Conservation (phyloP, 2,888 invertebrate species). For the Lathronympha strigana region DNA sequence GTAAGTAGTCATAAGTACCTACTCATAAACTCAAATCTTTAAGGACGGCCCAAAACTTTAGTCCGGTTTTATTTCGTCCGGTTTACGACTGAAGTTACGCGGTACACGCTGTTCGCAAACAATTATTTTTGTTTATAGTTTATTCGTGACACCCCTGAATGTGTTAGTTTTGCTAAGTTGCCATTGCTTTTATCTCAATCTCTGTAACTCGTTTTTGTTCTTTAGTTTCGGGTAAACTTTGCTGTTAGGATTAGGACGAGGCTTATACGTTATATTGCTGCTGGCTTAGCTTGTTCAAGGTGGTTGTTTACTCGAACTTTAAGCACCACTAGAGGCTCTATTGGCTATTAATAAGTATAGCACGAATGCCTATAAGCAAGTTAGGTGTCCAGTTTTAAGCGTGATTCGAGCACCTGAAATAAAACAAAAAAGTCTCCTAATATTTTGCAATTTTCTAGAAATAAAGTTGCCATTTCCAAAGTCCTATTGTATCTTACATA, state of each 20-base stretch:
- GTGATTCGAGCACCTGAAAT: no score
- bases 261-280: not conserved
- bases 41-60: conserved; percentile 44
- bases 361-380: no score
- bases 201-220: conserved; percentile 30
- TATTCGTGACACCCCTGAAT: conserved; percentile 42
- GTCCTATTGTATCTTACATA: no score
- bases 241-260: conserved; percentile 1
- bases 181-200: conserved; percentile 41
- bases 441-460: no score
- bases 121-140: conserved; percentile 52
- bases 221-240: conserved; percentile 24
- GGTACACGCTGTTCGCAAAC: conserved; percentile 44
- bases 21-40: conserved; percentile 31
- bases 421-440: no score
- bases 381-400: no score
- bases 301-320: no score
- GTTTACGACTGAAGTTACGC: conserved; percentile 50
- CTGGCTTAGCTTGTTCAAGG: no score
- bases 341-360: no score
- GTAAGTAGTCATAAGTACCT: conserved; percentile 26
- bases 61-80: conserved; percentile 44
- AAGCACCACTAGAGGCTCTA: no score
- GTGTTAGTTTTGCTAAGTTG: conserved; percentile 34
- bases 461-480: no score